phyloP scores from a whole-genome alignment of 2,797 vertebrate genomes.

The Limnodromus scolopaceus region DNA sequence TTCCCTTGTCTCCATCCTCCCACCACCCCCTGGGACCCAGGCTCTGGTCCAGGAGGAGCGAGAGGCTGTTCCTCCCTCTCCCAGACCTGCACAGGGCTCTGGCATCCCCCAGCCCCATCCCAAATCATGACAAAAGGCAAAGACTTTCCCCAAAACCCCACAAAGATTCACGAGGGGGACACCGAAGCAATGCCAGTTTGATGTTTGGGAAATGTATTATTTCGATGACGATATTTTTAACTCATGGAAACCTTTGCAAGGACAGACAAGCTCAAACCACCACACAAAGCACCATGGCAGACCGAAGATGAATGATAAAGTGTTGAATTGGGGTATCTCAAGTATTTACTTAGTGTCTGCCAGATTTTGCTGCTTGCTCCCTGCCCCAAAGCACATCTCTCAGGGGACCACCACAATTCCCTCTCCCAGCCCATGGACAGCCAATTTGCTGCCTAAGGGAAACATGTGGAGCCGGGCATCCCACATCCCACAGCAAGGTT shows the following conservation, averaged over 20 bases:
- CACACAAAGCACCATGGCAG: not conserved
- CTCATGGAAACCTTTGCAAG: not conserved
- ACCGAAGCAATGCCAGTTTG: not conserved
- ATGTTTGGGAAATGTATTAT: not conserved
- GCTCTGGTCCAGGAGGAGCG: not conserved
- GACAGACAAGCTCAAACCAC: not conserved
- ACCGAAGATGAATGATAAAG: accelerated
- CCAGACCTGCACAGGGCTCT: not conserved
- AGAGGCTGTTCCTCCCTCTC: not conserved
- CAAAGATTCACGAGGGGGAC: accelerated
- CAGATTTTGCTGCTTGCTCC: not conserved
- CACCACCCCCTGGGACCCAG: not conserved
- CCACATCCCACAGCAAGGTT: not conserved
- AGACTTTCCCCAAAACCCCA: not conserved
- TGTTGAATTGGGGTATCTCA: not conserved
- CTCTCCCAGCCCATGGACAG: accelerated
- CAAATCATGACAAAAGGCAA: not conserved
- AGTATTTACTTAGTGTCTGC: not conserved
- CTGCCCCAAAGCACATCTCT: not conserved
- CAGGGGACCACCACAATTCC: accelerated
- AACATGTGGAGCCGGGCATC: not conserved
- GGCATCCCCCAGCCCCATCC: not conserved
- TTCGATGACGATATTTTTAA: not conserved
- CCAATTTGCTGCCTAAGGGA: not conserved
- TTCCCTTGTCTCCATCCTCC: constrained; percentile 28